Base-by-base conservation (phyloP, 2,888 invertebrate genomes). In the Spodoptera exigua region DNA sequence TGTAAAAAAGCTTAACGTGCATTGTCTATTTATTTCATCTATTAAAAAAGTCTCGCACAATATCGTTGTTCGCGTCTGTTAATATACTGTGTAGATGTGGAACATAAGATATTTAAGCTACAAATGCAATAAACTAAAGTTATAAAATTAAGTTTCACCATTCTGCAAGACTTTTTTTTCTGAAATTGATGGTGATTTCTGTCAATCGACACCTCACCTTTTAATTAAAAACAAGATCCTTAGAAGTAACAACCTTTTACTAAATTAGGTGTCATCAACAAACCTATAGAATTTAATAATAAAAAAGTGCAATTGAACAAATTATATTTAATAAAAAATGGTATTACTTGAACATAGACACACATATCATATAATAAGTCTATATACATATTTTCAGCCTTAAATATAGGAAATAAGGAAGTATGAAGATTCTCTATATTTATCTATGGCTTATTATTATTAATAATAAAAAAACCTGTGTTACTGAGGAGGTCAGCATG, bases 351-450 rank as follows among this genome's bases (percentile, higher is more conserved):
- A 55, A 41, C 17, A 17, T 13, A 44, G 18, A 71, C 21, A 40
- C n/a, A 9, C 56, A 48, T 32, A 44, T 9, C 35, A 49, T 57
- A 45, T 39, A 63, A 43, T 36, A 14, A 44, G 36, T 36, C 60
- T 62, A 61, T 61, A 56, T 49, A 63, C 48, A 64, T 27, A 16
- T 21, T 37, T 36, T 58, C 27, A 58, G 40, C 32, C 39, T 62
- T 36, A n/a, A 18, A 46, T 41, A 36, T n/a, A 36, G 55, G n/a
- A 40, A 40, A 40, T 40, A 5, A 18, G 17, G 40, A 40, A 14
- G 40, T 18, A 12, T 17, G 17, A 12, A 18, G 12, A 17, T 40
- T 17, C 40, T 40, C 17, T 12, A 35, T 35, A 27, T 35, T 12
- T 12, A 11, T 35, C 35, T 12, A 11, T 35, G n/a, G 18, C 18